phyloP scores from a whole-genome alignment of 1,140 invertebrate species.

The Plectrocnemia conspersa region DNA sequence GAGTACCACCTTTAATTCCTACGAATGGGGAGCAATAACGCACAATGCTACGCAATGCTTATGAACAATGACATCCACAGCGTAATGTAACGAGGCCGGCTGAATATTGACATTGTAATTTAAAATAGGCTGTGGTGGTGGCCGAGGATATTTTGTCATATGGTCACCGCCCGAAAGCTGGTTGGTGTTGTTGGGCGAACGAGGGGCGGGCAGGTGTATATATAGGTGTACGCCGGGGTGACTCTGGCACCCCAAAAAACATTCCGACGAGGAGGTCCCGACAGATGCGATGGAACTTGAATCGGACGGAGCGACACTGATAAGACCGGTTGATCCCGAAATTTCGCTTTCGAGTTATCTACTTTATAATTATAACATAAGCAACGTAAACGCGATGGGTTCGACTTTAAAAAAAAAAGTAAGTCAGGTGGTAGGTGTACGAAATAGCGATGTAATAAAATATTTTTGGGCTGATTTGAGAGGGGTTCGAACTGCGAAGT shows the following conservation, averaged over 20 bases:
- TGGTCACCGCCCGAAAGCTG: background rate
- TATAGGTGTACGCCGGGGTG: background rate
- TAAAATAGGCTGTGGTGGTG: background rate
- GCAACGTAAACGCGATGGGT: too few relatives aligned
- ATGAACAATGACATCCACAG: background rate
- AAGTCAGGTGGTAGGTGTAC: too few relatives aligned
- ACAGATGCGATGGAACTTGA: background rate
- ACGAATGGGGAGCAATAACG: background rate
- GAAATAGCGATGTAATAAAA: too few relatives aligned
- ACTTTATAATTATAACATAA: too few relatives aligned
- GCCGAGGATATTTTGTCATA: background rate
- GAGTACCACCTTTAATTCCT: background rate
- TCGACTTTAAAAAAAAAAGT: too few relatives aligned
- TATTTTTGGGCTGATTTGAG: too few relatives aligned
- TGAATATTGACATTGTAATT: slow-evolving; percentile 3
- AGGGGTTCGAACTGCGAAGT: too few relatives aligned
- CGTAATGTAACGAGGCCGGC: background rate
- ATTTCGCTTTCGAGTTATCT: background rate
- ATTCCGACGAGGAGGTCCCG: background rate
- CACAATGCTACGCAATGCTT: background rate
- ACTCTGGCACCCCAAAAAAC: too few relatives aligned
- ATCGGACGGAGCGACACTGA: too few relatives aligned
- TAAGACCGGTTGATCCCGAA: background rate
- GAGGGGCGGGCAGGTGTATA: slow-evolving; percentile 2
- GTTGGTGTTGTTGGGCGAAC: too few relatives aligned